Evolutionary conservation across 2,797 vertebrate genomes (phyloP).

Genomic region (Tokudaia tokunoshimensis): DNA sequence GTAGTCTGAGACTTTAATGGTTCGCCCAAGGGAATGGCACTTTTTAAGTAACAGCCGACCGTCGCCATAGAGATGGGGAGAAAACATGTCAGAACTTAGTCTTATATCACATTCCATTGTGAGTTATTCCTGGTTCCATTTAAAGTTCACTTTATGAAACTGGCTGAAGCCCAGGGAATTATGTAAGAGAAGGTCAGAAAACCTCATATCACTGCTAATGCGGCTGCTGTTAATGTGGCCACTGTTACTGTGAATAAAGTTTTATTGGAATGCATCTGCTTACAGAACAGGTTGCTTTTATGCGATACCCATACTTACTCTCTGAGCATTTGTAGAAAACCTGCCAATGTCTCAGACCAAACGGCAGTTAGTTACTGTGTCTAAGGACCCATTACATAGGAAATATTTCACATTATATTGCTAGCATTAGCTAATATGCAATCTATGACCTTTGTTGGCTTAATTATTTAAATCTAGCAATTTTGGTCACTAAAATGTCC

Average conservation of each 20-base stretch:
- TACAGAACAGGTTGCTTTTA: background rate
- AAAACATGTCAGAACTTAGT: slow-evolving; percentile 31
- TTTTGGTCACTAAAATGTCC: slow-evolving; percentile 6
- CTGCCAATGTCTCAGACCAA: background rate
- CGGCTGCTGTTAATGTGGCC: background rate
- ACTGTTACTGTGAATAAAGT: slow-evolving; percentile 60
- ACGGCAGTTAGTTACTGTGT: slow-evolving; percentile 28
- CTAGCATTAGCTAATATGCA: slow-evolving; percentile 17
- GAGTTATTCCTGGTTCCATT: slow-evolving; percentile 56
- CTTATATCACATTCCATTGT: slow-evolving; percentile 28
- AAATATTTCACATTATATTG: slow-evolving; percentile 10
- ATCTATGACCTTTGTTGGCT: slow-evolving; percentile 35
- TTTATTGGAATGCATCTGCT: slow-evolving; percentile 55
- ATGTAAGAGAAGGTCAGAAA: slow-evolving; percentile 10
- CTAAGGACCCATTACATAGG: background rate
- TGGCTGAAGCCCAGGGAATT: slow-evolving; percentile 26
- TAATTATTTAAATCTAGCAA: slow-evolving; percentile 55
- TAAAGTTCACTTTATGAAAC: slow-evolving; percentile 46
- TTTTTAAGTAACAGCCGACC: background rate
- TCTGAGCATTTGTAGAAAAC: slow-evolving; percentile 5
- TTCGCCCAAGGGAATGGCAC: slow-evolving; percentile 41
- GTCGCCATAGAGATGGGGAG: slow-evolving; percentile 12
- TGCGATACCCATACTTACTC: background rate
- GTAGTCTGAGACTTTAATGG: background rate
- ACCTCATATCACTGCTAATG: background rate